Conservation (phyloP, 2,888 invertebrate genomes). For the Cactoblastis cactorum region DNA sequence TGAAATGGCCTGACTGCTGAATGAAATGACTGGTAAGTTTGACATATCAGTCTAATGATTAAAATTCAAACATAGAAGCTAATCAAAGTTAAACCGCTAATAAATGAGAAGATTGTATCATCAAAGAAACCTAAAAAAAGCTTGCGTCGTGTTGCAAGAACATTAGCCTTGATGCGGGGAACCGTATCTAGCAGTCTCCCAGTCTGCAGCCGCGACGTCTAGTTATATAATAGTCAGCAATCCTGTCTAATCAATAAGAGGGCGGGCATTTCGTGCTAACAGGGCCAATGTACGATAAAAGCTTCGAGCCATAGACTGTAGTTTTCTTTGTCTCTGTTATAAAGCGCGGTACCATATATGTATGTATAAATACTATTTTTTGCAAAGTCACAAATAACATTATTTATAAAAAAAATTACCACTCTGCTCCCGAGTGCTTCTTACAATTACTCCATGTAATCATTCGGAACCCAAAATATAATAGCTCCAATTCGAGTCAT, state of each 20-base stretch:
- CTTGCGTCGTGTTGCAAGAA: not conserved
- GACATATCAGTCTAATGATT: no score
- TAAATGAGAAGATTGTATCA: no score
- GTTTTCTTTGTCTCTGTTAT: not conserved
- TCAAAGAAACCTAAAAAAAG: not conserved
- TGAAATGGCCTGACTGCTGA: no score
- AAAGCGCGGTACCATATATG: not conserved
- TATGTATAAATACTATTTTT: no score
- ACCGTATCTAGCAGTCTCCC: constrained; percentile 46
- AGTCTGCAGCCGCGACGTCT: constrained; percentile 51
- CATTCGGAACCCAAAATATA: no score
- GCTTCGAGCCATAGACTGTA: constrained; percentile 21
- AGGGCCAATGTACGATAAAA: constrained; percentile 63
- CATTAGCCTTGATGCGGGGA: not conserved
- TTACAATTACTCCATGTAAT: no score
- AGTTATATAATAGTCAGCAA: constrained; percentile 67
- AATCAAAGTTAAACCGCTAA: no score
- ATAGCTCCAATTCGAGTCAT: not conserved
- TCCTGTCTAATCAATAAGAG: constrained; percentile 70
- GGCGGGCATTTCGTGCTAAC: constrained; percentile 58
- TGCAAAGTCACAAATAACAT: no score
- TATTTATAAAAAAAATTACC: no score
- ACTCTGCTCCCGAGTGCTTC: no score
- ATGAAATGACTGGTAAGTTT: no score
- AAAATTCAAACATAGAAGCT: no score